Evolutionary conservation across 2,797 vertebrate genomes (phyloP).

Genomic region (Myotis myotis): DNA sequence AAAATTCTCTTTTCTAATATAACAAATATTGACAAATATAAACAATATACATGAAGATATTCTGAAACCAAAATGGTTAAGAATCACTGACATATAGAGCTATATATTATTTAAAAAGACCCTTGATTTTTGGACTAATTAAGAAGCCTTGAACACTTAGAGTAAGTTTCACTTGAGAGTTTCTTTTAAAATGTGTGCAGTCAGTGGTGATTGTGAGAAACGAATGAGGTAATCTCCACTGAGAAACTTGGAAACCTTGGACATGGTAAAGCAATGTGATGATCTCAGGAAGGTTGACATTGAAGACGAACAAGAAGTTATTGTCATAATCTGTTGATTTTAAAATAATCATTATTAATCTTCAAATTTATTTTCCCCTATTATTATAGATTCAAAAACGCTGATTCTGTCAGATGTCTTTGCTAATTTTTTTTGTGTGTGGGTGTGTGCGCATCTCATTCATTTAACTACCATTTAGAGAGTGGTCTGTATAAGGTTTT

Average conservation of each 20-base stretch:
- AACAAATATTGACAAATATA: background rate
- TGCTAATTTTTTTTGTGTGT: background rate
- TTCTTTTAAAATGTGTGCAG: background rate
- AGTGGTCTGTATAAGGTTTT: background rate
- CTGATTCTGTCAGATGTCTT: background rate
- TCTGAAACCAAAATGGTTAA: background rate
- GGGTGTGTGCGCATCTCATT: background rate
- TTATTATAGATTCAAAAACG: background rate
- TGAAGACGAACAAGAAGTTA: background rate
- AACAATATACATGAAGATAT: background rate
- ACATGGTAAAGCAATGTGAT: background rate
- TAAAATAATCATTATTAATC: background rate
- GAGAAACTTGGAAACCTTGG: background rate
- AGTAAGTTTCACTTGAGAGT: background rate
- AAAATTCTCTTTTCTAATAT: background rate
- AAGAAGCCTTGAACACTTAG: background rate
- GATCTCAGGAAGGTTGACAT: background rate
- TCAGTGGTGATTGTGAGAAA: background rate
- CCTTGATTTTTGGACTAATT: background rate
- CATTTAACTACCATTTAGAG: background rate
- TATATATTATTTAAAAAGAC: background rate
- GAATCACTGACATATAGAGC: background rate
- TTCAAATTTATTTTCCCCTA: background rate
- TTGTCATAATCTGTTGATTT: background rate
- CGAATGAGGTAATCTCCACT: background rate